These are phyloP conservation scores for Cyanoderma ruficeps DNA, from an alignment of 2,113 vertebrate genomes.

Conservation along the genomic window DNA sequence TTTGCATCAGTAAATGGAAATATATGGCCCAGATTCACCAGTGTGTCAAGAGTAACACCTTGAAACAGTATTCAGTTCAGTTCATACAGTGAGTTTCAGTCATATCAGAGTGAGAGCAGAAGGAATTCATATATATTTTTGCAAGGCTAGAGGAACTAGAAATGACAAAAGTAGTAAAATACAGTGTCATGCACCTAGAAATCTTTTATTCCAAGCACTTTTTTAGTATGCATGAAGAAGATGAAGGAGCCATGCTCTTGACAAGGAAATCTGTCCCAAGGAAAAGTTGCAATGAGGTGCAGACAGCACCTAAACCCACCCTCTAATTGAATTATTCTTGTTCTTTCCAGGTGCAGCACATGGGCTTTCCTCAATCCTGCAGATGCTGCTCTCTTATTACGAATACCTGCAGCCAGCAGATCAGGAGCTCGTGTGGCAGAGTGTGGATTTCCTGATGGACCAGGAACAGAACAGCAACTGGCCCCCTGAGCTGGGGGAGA, in stretches of 20 bases:
- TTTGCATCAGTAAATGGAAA: neutral
- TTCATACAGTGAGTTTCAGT: neutral
- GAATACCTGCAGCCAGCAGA: constrained; percentile 84
- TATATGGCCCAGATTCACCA: neutral
- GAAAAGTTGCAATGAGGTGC: neutral
- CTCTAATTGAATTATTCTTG: neutral
- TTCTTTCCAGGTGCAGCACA: constrained; percentile 82
- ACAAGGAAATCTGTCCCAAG: neutral
- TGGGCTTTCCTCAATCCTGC: constrained; percentile 88
- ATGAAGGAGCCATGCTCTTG: neutral
- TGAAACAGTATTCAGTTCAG: neutral
- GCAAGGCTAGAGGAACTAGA: neutral
- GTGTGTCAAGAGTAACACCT: neutral
- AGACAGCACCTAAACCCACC: neutral
- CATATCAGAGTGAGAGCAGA: neutral
- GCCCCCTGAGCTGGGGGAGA: constrained; percentile 87
- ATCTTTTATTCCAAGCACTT: neutral
- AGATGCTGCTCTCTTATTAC: constrained; percentile 89
- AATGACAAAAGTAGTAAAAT: neutral
- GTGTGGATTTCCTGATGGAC: constrained; percentile 90
- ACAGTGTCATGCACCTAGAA: neutral
- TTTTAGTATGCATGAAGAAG: neutral
- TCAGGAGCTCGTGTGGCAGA: constrained; percentile 89
- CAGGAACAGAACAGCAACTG: constrained; percentile 92
- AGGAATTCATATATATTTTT: neutral